Base-by-base conservation (phyloP, 1,140 invertebrate species). In the Drosophila tsacasi region DNA sequence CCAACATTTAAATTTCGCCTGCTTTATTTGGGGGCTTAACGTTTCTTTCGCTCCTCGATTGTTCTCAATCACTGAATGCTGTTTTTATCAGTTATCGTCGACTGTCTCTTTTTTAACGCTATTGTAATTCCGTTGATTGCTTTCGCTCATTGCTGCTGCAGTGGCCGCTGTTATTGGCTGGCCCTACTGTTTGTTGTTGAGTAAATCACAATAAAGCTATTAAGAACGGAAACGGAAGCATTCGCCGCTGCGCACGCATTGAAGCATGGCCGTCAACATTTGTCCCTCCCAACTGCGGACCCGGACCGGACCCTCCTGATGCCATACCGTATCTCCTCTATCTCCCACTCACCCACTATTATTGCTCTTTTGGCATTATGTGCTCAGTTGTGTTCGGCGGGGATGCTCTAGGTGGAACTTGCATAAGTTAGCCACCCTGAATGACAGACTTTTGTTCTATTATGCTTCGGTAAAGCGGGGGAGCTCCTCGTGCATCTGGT, bases 191-290 rank as follows among this genome's bases (percentile, higher is more conserved):
- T 61, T 67, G 81, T 52, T 73, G 83, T 78, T 73, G 83, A 89
- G 84, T 87, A 89, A 91, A 91, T 87, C 83, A 91, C 87, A 91
- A 91, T 91, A 91, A 91, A 91, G 87, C 87, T 91, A 91, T 91
- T 91, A 91, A 91, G 81, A 91, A 91, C 87, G 87, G 87, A 91
- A 91, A 82, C 87, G 87, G 87, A 91, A 91, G 87, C 89, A 91
- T 91, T 84, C 83, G 78, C 83, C 83, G 89, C 72, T 91, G 89
- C 80, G 78, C 89, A 91, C 83, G 87, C 89, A 89, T 89, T 89
- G 55, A 89, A 79, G 85, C 85, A 90, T 85, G 83, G 78, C 85
- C 85, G 74, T 79, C 85, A 68, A 73, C 84, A 90, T 78, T 83
- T 76, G 54, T 63, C 60, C 42, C 60, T 7, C 17, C 47, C 55